Percentiles rank a stretch among this genome's conserved stretches.
These are phyloP conservation scores for Epirrita christyi DNA, from an alignment of 2,888 invertebrate genomes.

Conservation along the genomic window DNA sequence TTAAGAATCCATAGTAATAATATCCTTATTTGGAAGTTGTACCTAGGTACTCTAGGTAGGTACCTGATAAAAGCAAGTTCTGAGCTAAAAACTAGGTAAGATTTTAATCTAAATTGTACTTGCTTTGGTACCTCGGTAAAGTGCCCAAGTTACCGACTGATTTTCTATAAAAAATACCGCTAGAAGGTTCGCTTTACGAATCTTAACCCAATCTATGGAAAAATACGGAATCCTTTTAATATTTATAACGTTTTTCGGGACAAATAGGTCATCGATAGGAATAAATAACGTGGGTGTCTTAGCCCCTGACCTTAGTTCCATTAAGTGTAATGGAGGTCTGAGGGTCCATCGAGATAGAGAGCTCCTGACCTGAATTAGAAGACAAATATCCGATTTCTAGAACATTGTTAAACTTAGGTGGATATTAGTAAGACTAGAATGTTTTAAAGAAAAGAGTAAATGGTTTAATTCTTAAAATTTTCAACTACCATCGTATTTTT, in stretches of 20 bases:
- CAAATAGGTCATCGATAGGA: slow-evolving; percentile 45
- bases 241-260: slow-evolving; percentile 13
- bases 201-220: too few relatives aligned
- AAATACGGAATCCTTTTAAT: too few relatives aligned
- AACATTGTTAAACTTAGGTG: slow-evolving; percentile 1
- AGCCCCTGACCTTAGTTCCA: slow-evolving; percentile 49
- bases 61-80: background rate
- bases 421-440: background rate
- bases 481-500: too few relatives aligned
- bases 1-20: slow-evolving; percentile 2
- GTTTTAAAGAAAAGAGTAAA: too few relatives aligned
- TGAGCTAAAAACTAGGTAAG: slow-evolving; percentile 13
- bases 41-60: too few relatives aligned
- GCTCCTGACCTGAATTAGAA: slow-evolving; percentile 48
- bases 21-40: background rate
- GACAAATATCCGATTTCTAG: slow-evolving; percentile 39
- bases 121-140: background rate
- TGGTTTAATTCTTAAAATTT: too few relatives aligned
- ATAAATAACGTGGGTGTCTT: slow-evolving; percentile 50
- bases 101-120: background rate
- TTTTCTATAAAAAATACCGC: too few relatives aligned
- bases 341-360: slow-evolving; percentile 49
- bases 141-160: background rate
- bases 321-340: slow-evolving; percentile 54
- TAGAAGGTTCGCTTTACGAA: too few relatives aligned